Evolutionary conservation across 2,888 invertebrate genomes (phyloP).

Genomic region (Eucera pruinosa): DNA sequence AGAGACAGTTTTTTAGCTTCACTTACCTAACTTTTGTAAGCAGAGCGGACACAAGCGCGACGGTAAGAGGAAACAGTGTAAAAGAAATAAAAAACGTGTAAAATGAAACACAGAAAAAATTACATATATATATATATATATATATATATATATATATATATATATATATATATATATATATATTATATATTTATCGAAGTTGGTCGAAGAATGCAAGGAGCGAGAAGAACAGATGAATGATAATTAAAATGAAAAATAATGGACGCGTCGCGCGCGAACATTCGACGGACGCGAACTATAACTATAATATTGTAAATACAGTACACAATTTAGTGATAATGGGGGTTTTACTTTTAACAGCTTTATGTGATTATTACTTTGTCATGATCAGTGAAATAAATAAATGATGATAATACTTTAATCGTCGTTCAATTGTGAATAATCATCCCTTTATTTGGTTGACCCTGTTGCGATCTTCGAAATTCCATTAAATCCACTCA

Average conservation of each 20-base stretch:
- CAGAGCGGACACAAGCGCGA: slow-evolving; percentile 48
- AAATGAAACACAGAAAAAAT: slow-evolving; percentile 35
- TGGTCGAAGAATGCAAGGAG: slow-evolving; percentile 47
- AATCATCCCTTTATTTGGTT: too few species aligned
- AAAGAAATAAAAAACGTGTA: slow-evolving; percentile 2
- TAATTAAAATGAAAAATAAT: slow-evolving; percentile 30
- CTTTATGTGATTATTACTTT: slow-evolving; percentile 83
- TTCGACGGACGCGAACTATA: slow-evolving; percentile 53
- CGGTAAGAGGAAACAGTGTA: slow-evolving; percentile 15
- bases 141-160: slow-evolving; percentile 65
- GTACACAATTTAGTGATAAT: slow-evolving; percentile 78
- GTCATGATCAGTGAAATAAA: slow-evolving; percentile 79
- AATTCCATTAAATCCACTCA: too few species aligned
- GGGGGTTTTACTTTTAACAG: slow-evolving; percentile 80
- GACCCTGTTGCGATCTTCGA: too few species aligned
- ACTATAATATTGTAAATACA: slow-evolving; percentile 78
- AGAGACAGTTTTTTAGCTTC: slow-evolving; percentile 62
- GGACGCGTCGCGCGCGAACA: slow-evolving; percentile 50
- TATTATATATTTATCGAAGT: slow-evolving; percentile 69
- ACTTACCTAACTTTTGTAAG: slow-evolving; percentile 65
- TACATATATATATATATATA: slow-evolving; percentile 64
- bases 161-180: slow-evolving; percentile 65
- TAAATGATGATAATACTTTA: slow-evolving; percentile 79
- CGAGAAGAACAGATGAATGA: slow-evolving; percentile 16
- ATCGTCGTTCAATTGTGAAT: too few species aligned